These are phyloP conservation scores for Anthopleura sola DNA, from an alignment of 64 coral and sea anemone genomes.

Conservation along the genomic window DNA sequence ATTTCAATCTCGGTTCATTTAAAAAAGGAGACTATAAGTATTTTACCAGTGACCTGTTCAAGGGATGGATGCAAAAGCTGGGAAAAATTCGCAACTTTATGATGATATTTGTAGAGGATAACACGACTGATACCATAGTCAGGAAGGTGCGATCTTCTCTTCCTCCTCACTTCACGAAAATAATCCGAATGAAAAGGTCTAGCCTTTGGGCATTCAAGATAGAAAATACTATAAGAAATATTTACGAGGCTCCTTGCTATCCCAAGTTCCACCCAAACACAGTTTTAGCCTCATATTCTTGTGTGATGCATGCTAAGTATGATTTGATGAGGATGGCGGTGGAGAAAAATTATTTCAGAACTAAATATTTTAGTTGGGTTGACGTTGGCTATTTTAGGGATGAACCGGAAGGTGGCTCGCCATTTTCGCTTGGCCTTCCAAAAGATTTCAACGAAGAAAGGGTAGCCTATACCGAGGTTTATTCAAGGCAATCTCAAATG, in stretches of 20 bases:
- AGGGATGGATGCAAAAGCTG: background rate
- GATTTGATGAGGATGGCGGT: background rate
- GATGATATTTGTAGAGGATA: conserved; percentile 20
- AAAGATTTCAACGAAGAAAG: background rate
- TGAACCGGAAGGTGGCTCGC: background rate
- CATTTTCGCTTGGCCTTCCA: background rate
- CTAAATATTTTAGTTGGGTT: conserved; percentile 19
- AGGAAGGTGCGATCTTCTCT: background rate
- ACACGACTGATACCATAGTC: background rate
- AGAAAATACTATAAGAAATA: background rate
- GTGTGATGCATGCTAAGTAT: background rate
- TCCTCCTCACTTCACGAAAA: background rate
- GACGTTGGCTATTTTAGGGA: conserved; percentile 2
- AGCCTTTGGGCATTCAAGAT: background rate
- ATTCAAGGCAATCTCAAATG: background rate
- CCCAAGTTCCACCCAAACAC: conserved; percentile 15
- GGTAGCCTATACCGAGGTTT: background rate
- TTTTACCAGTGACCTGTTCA: background rate
- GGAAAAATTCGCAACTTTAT: background rate
- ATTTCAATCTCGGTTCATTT: conserved; percentile 16
- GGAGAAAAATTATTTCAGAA: conserved; percentile 4
- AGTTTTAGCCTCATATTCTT: background rate
- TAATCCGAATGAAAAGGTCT: background rate
- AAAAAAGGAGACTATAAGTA: background rate
- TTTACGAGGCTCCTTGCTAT: background rate